A percentile compares a stretch with the other conserved stretches of the same genome.
phyloP scores from a whole-genome alignment of 2,888 invertebrate species.

The Diaprepes abbreviatus region DNA sequence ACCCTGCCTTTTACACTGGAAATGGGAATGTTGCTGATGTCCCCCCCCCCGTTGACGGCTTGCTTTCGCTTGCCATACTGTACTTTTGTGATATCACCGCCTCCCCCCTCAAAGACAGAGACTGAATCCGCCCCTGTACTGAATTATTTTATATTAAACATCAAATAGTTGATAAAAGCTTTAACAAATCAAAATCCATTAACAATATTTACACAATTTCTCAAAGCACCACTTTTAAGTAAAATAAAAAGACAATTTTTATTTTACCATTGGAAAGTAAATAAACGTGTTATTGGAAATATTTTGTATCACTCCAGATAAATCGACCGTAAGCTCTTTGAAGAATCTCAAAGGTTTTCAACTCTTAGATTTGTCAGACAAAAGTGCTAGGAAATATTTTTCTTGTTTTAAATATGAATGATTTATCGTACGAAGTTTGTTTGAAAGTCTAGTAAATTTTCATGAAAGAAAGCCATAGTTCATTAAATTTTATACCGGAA shows the following conservation, averaged over 20 bases:
- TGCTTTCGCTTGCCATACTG: too few species aligned
- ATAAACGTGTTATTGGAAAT: slow-evolving; percentile 26
- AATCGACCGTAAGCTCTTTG: slow-evolving; percentile 34
- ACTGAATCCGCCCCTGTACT: too few species aligned
- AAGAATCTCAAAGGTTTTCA: slow-evolving; percentile 21
- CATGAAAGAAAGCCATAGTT: too few species aligned
- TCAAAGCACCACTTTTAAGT: neutral
- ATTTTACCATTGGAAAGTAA: slow-evolving; percentile 19
- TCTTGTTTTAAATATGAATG: neutral
- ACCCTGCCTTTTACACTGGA: too few species aligned
- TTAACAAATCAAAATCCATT: slow-evolving; percentile 4
- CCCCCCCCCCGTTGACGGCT: too few species aligned
- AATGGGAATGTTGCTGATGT: too few species aligned
- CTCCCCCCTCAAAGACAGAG: too few species aligned
- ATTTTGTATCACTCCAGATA: slow-evolving; percentile 27
- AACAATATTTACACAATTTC: neutral
- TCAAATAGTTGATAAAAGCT: neutral
- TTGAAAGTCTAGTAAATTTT: too few species aligned
- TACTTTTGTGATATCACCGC: too few species aligned
- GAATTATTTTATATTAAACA: too few species aligned
- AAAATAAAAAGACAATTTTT: slow-evolving; percentile 21
- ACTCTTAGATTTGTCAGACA: slow-evolving; percentile 30
- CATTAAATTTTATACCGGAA: too few species aligned
- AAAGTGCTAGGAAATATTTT: slow-evolving; percentile 18
- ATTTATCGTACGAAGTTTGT: too few species aligned